phyloP scores from a whole-genome alignment of 2,888 invertebrate genomes.

The Parochlus steinenii region DNA sequence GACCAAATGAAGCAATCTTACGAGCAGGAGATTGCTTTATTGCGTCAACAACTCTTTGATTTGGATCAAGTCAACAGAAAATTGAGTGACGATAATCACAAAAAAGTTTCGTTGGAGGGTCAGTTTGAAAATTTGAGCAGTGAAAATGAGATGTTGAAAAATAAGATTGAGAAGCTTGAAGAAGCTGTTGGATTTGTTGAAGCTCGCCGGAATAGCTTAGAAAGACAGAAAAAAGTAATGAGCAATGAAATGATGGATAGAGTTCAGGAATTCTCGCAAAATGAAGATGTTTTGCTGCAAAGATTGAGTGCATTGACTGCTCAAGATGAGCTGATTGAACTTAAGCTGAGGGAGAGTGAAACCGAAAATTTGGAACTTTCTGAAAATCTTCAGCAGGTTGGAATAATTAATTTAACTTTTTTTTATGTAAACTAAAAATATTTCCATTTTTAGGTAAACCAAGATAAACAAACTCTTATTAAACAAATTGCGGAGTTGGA shows the following conservation, averaged over 20 bases:
- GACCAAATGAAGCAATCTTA: constrained; percentile 2
- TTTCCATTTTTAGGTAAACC: too few relatives aligned
- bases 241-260: constrained; percentile 41
- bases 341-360: constrained; percentile 32
- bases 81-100: constrained; percentile 13
- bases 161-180: constrained; percentile 45
- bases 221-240: constrained; percentile 43
- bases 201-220: constrained; percentile 39
- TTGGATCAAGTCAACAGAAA: constrained; percentile 13
- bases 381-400: too few relatives aligned
- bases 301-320: constrained; percentile 43
- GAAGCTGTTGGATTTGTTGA: constrained; percentile 45
- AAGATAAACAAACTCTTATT: constrained; percentile 3
- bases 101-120: constrained; percentile 12
- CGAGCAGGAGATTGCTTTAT: constrained; percentile 13
- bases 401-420: too few relatives aligned
- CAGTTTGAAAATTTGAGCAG: constrained; percentile 43
- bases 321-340: constrained; percentile 43
- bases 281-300: constrained; percentile 44
- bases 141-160: constrained; percentile 45
- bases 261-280: constrained; percentile 40
- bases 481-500: constrained; percentile 2
- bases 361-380: constrained; percentile 30
- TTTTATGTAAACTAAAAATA: too few relatives aligned
- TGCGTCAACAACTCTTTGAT: constrained; percentile 12